A percentile compares a stretch with the other conserved stretches of the same genome.
These are phyloP conservation scores for Anthopleura sola DNA, from an alignment of 64 coral and sea anemone species.

Conservation along the genomic window DNA sequence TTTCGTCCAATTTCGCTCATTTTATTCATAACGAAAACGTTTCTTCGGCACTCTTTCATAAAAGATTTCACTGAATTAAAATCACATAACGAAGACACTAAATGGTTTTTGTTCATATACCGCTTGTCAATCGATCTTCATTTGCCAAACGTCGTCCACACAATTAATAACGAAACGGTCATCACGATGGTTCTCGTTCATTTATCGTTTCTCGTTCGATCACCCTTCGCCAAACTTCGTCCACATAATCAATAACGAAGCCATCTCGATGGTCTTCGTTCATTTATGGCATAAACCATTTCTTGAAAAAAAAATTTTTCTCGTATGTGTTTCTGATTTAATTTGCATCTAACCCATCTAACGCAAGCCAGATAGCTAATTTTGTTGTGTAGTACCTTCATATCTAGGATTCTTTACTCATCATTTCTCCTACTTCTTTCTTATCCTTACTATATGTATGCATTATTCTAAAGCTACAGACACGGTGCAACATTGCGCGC, in stretches of 20 bases:
- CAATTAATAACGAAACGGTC: neutral
- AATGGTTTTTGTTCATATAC: neutral
- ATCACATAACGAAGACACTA: neutral
- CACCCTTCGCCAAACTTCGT: neutral
- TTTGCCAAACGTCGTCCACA: neutral
- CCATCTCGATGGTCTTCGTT: too few relatives aligned
- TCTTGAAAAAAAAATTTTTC: too few relatives aligned
- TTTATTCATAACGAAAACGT: too few relatives aligned
- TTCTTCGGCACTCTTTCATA: too few relatives aligned
- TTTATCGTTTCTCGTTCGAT: neutral
- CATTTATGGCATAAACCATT: too few relatives aligned
- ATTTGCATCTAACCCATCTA: neutral
- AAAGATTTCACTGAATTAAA: too few relatives aligned
- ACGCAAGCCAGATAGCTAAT: neutral
- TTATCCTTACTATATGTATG: neutral
- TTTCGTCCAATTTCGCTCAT: too few relatives aligned
- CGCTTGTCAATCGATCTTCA: neutral
- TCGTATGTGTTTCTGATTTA: too few relatives aligned
- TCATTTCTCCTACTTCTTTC: neutral
- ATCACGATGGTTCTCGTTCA: neutral
- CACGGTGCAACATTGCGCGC: too few relatives aligned
- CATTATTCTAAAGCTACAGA: too few relatives aligned
- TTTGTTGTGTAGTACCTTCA: too few relatives aligned
- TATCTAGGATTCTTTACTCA: neutral
- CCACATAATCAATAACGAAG: too few relatives aligned